Evolutionary conservation across 1,140 invertebrate genomes (phyloP), one percentile per base, ranked within the genome.

Genomic region (Luehdorfia chinensis): DNA sequence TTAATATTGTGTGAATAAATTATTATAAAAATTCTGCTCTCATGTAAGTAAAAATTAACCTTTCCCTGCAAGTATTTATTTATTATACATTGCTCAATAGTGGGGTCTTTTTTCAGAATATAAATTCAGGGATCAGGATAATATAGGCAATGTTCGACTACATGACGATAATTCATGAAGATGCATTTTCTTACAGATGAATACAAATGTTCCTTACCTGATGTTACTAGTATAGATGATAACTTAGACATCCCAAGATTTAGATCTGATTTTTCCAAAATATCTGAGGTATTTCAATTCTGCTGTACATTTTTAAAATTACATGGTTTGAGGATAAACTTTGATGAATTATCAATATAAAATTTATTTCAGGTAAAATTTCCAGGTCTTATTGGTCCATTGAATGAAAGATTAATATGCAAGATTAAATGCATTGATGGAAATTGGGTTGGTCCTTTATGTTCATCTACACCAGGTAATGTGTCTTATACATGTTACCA

Each of bases 401-500:
- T 91, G 48, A 90, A 91, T 47, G 91, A 93, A 71, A 87, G 89
- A 45, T 77, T 92, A 11, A 88, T 94, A 1, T 95, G 94, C 75
- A 95, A 94, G 75, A 93, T 95, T 41, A 94, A 94, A 76, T 94
- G 93, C 62, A 90, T 94, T 30, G 92, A 92, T 59, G 93, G 93
- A 28, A 90, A 93, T 63, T 94, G 94, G 94, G 91, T 94, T 27
- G 93, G 94, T 7, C 94, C 94, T 1, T 59, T 84, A 5, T 84
- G 80, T 59, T 83, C 78, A 2, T 58, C 47, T 27, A 74, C 80
- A 27, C 67, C 67, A 61, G 76, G 80, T 84, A 58, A 31, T 31
- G 31, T 59, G 48, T 54, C 50, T 14, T 48, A 30, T 53, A 11
- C 27, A 30, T 39, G 13, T 52, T 13, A n/a, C n/a, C n/a, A n/a